Conservation (phyloP, 2,797 vertebrate species). For the Rhabdomys pumilio region DNA sequence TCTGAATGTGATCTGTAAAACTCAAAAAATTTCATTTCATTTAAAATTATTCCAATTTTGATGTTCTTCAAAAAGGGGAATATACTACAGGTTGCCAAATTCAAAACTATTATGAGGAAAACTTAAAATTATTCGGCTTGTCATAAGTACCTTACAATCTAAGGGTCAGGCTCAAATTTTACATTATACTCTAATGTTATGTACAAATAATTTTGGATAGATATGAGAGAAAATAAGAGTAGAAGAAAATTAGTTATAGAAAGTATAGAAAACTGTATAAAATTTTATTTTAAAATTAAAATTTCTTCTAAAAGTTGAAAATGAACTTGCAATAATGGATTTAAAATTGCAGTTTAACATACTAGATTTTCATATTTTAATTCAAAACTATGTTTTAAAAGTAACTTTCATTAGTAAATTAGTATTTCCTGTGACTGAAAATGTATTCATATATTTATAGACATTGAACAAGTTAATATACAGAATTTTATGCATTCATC, state of each 20-base stretch:
- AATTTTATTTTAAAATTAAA: background rate
- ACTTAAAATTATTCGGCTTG: slow-evolving; percentile 37
- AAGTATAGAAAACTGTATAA: background rate
- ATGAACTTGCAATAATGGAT: background rate
- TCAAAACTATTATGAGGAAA: slow-evolving; percentile 58
- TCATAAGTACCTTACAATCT: background rate
- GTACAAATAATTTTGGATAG: slow-evolving; percentile 37
- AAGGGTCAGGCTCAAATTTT: background rate
- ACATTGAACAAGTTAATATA: background rate
- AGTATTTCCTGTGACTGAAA: background rate
- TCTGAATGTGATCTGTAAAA: slow-evolving; percentile 57
- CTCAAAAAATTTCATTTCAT: slow-evolving; percentile 62
- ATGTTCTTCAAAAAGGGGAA: slow-evolving; percentile 59
- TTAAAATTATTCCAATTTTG: slow-evolving; percentile 63
- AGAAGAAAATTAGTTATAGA: slow-evolving; percentile 37
- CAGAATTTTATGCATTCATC: background rate
- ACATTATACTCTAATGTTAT: background rate
- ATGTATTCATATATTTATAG: background rate
- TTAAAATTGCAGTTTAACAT: slow-evolving; percentile 7
- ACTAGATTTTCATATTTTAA: background rate
- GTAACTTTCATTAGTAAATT: background rate
- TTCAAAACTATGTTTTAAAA: slow-evolving; percentile 43
- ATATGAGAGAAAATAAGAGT: slow-evolving; percentile 11
- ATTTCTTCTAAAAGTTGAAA: slow-evolving; percentile 45
- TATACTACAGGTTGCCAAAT: slow-evolving; percentile 10